Evolutionary conservation across 2,797 vertebrate species (phyloP).

Genomic region (Sebastes matsubarae): DNA sequence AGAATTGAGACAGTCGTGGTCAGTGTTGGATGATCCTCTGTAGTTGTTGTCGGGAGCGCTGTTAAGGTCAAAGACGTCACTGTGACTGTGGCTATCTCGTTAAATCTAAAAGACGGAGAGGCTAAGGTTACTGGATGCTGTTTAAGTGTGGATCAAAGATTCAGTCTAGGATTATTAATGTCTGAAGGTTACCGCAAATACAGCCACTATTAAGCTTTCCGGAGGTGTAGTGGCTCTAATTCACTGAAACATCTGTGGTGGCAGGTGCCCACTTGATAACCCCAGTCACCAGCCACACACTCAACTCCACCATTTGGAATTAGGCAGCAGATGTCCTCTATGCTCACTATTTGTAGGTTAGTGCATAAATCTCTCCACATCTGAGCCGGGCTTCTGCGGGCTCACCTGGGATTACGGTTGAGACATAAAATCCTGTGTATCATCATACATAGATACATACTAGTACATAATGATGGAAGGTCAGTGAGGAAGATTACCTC

Average conservation of each 20-base stretch:
- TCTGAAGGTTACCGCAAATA: conserved; percentile 29
- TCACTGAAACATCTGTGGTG: conserved; percentile 47
- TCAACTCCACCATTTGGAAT: conserved; percentile 1
- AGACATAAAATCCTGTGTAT: neutral
- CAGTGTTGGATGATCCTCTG: neutral
- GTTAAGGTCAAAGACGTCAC: conserved; percentile 9
- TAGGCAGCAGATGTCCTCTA: conserved; percentile 33
- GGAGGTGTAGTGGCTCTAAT: conserved; percentile 29
- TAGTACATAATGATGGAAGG: neutral
- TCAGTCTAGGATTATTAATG: neutral
- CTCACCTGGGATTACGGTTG: neutral
- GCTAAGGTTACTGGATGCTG: neutral
- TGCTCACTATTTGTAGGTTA: conserved; percentile 8
- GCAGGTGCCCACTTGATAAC: conserved; percentile 50
- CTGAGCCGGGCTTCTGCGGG: neutral
- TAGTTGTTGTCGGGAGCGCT: neutral
- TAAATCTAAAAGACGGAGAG: neutral
- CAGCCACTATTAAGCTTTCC: neutral
- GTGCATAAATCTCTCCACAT: neutral
- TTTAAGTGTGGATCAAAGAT: neutral
- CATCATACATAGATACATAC: neutral
- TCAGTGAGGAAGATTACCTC: neutral
- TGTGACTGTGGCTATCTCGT: neutral
- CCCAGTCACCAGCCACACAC: conserved; percentile 17
- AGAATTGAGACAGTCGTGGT: neutral